These are phyloP conservation scores for Mesorhabditis belari DNA, from an alignment of 2,888 invertebrate genomes.

Conservation along the genomic window DNA sequence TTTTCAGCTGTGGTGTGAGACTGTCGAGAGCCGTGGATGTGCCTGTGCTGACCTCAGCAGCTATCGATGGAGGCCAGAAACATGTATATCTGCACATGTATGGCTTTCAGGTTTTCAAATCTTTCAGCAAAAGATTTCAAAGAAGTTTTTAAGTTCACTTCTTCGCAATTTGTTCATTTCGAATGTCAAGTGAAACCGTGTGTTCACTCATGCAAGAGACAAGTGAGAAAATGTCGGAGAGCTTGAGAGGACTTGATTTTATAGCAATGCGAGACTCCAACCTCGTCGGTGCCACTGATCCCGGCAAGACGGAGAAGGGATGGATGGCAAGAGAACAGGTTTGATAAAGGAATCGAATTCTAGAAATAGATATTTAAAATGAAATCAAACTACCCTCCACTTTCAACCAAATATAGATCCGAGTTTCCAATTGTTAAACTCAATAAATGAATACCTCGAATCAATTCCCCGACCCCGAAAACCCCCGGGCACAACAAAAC, in stretches of 20 bases:
- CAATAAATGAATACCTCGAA: too few species aligned
- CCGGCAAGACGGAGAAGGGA: neutral
- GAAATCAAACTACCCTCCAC: neutral
- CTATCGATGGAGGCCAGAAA: slow-evolving; percentile 38
- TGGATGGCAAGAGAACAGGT: neutral
- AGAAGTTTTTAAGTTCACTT: slow-evolving; percentile 45
- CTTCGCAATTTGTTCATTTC: slow-evolving; percentile 45
- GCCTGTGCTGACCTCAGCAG: slow-evolving; percentile 39
- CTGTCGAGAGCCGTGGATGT: slow-evolving; percentile 48
- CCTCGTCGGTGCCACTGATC: neutral
- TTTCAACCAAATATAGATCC: too few species aligned
- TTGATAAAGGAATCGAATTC: neutral
- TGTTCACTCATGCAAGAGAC: slow-evolving; percentile 36
- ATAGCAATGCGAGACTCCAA: slow-evolving; percentile 14
- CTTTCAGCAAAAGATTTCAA: slow-evolving; percentile 17
- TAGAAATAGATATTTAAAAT: neutral
- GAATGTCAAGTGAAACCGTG: slow-evolving; percentile 47
- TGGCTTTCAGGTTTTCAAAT: neutral
- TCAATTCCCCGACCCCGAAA: too few species aligned
- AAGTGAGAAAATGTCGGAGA: slow-evolving; percentile 16
- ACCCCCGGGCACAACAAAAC: too few species aligned
- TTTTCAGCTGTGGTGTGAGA: slow-evolving; percentile 44
- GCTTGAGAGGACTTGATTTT: slow-evolving; percentile 1
- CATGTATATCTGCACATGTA: slow-evolving; percentile 50
- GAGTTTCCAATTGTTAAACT: too few species aligned